These are phyloP conservation scores for Drosophila kanekoi DNA, from an alignment of 2,888 invertebrate species.

Conservation along the genomic window DNA sequence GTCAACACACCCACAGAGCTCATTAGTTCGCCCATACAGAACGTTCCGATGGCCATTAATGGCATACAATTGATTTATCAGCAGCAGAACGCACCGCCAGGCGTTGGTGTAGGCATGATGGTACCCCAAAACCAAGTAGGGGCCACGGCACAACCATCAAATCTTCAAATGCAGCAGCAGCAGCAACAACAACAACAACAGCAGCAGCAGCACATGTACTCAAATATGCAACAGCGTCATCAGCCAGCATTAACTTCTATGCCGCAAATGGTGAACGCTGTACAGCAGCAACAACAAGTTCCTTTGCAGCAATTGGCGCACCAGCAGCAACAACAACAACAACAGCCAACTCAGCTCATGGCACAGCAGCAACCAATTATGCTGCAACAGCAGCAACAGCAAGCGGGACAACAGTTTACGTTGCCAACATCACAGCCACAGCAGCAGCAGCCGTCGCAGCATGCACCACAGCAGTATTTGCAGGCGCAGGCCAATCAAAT, in stretches of 20 bases:
- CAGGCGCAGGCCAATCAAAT: constrained; percentile 67
- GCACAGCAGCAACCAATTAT: constrained; percentile 52
- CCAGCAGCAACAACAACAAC: constrained; percentile 36
- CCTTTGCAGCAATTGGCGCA: constrained; percentile 31
- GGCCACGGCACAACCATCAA: constrained; percentile 37
- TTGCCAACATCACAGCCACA: constrained; percentile 59
- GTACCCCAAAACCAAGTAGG: constrained; percentile 50
- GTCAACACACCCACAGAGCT: constrained; percentile 80
- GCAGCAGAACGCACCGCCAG: constrained; percentile 44
- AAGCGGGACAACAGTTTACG: constrained; percentile 56
- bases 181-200: constrained; percentile 46
- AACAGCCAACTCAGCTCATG: constrained; percentile 41
- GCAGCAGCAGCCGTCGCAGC: constrained; percentile 46
- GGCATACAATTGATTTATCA: constrained; percentile 73
- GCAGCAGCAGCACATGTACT: constrained; percentile 49
- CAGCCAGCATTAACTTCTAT: constrained; percentile 44
- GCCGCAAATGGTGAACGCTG: constrained; percentile 54
- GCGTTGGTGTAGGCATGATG: constrained; percentile 34
- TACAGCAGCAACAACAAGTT: constrained; percentile 53
- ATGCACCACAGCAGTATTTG: constrained; percentile 58
- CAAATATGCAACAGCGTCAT: constrained; percentile 50
- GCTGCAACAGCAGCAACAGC: constrained; percentile 59
- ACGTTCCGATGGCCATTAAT: constrained; percentile 65
- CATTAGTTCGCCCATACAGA: constrained; percentile 66
- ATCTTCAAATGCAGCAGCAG: constrained; percentile 42